Evolutionary conservation across 2,888 invertebrate species (phyloP).

Genomic region (Hypomecis punctinalis): DNA sequence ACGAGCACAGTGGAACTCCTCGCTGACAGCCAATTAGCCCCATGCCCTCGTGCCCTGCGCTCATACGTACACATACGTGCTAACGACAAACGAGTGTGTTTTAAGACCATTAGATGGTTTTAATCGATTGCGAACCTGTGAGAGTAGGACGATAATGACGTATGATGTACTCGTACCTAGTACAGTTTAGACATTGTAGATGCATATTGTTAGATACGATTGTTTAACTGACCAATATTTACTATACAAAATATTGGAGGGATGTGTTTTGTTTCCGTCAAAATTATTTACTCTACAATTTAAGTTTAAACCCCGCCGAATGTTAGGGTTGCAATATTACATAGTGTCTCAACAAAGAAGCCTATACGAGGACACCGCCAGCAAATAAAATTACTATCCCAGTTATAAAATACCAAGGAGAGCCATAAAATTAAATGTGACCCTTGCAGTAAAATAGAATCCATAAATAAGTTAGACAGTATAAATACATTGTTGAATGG

Average conservation of each 20-base stretch:
- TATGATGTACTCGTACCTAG: too few relatives aligned
- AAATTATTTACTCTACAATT: too few relatives aligned
- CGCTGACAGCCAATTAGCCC: conserved; percentile 83
- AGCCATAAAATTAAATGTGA: conserved; percentile 16
- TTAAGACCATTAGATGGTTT: not conserved
- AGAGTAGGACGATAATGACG: too few relatives aligned
- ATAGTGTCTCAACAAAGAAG: not conserved
- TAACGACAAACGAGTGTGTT: conserved; percentile 11
- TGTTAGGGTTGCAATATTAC: not conserved
- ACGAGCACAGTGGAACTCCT: conserved; percentile 67
- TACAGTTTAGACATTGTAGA: too few relatives aligned
- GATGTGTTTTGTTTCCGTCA: too few relatives aligned
- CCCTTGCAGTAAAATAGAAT: conserved; percentile 9
- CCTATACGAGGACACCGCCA: not conserved
- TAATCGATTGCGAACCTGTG: not conserved
- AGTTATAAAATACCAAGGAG: not conserved
- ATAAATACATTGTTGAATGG: conserved; percentile 10
- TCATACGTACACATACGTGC: not conserved
- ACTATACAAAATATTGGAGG: too few relatives aligned
- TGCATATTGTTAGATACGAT: too few relatives aligned
- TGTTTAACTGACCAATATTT: too few relatives aligned
- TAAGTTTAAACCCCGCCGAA: too few relatives aligned
- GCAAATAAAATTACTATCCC: not conserved
- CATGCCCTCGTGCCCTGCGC: conserved; percentile 57
- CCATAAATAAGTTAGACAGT: conserved; percentile 14